Percentiles rank a stretch among this genome's conserved stretches.
Evolutionary conservation across 1,140 invertebrate species (phyloP).

Genomic region (Drosophila elegans): DNA sequence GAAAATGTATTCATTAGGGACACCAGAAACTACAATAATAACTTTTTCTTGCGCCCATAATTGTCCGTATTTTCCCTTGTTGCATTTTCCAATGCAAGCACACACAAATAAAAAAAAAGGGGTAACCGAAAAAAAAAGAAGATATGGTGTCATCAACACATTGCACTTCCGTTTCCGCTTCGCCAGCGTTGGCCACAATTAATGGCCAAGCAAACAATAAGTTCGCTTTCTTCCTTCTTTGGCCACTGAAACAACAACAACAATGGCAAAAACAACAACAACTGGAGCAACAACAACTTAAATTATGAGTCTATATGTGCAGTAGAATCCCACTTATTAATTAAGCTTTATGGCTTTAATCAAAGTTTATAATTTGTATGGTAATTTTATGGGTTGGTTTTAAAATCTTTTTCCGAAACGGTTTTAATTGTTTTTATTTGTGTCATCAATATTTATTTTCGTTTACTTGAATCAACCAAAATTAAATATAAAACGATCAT

Average conservation of each 20-base stretch:
- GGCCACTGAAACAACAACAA: conserved; percentile 16
- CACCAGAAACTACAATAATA: background rate
- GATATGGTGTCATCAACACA: conserved; percentile 66
- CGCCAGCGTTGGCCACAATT: conserved; percentile 45
- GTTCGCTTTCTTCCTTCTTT: conserved; percentile 30
- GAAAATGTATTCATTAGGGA: too few relatives aligned
- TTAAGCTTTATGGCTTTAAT: background rate
- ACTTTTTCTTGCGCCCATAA: conserved; percentile 1
- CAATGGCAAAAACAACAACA: conserved; percentile 10
- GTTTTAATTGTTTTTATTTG: too few relatives aligned
- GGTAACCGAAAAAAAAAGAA: conserved; percentile 15
- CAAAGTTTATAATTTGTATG: background rate
- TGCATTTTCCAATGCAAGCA: conserved; percentile 21
- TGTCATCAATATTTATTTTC: too few relatives aligned
- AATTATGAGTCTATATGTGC: conserved; percentile 25
- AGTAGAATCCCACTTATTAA: conserved; percentile 14
- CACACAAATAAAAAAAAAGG: conserved; percentile 33
- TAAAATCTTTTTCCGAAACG: too few relatives aligned
- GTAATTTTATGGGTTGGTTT: too few relatives aligned
- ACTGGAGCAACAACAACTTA: conserved; percentile 20
- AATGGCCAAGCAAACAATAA: conserved; percentile 58
- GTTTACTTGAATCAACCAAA: too few relatives aligned
- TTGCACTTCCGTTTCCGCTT: conserved; percentile 72
- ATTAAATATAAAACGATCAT: too few relatives aligned
- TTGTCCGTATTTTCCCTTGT: background rate